A percentile compares a stretch with the other conserved stretches of the same genome.
phyloP scores from a whole-genome alignment of 53 echinoderm and acorn worm species.

The Echinometra lucunter region DNA sequence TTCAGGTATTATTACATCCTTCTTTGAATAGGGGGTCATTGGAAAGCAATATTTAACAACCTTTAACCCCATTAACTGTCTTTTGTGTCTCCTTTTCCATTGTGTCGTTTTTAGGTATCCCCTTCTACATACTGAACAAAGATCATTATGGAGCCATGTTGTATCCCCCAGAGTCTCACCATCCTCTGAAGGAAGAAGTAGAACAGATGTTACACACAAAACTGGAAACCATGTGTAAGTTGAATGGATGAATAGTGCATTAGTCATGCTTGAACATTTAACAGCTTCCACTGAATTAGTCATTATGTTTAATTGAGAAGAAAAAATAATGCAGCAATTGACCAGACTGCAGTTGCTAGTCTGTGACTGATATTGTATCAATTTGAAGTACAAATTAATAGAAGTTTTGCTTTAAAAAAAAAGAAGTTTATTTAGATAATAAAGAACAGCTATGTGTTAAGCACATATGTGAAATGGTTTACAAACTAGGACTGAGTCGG shows the following conservation, averaged over 20 bases:
- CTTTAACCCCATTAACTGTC: background rate
- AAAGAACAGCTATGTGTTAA: no score
- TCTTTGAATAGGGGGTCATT: no score
- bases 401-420: no score
- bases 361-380: no score
- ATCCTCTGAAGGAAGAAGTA: constrained; percentile 81
- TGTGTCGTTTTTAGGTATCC: constrained; percentile 76
- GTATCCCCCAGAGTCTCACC: constrained; percentile 75
- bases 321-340: no score
- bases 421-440: no score
- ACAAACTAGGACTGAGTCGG: no score
- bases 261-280: background rate
- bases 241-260: background rate
- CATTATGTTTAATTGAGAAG: background rate
- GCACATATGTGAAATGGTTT: no score
- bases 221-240: constrained; percentile 89
- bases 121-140: constrained; percentile 85
- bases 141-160: constrained; percentile 85
- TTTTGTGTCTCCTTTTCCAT: background rate
- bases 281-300: background rate
- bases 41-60: background rate
- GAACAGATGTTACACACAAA: constrained; percentile 86
- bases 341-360: no score
- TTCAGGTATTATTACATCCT: no score
- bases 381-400: no score